Evolutionary conservation across 1,140 invertebrate genomes (phyloP).

Genomic region (Cotesia typhae): DNA sequence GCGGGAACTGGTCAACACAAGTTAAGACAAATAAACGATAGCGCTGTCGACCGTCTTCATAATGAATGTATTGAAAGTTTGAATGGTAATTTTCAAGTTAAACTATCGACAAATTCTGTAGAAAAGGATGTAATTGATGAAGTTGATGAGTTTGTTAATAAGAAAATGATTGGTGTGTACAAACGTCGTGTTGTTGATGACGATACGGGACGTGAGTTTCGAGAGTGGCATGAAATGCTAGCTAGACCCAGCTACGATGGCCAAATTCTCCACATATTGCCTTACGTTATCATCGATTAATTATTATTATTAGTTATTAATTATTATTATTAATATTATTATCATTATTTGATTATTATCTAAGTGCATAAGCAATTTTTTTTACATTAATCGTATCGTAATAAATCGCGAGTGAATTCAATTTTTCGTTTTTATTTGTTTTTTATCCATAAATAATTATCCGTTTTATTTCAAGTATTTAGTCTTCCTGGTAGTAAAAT

Average conservation of each 20-base stretch:
- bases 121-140: background rate
- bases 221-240: slow-evolving; percentile 84
- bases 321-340: slow-evolving; percentile 12
- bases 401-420: too few species aligned
- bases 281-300: slow-evolving; percentile 92
- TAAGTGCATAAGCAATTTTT: too few species aligned
- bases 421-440: too few species aligned
- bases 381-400: too few species aligned
- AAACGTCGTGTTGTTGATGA: slow-evolving; percentile 38
- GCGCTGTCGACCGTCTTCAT: slow-evolving; percentile 54
- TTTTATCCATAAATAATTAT: too few species aligned
- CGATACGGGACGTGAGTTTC: slow-evolving; percentile 69
- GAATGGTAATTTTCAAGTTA: slow-evolving; percentile 62
- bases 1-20: slow-evolving; percentile 43
- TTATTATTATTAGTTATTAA: slow-evolving; percentile 36
- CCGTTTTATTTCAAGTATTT: too few species aligned
- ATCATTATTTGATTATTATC: slow-evolving; percentile 1
- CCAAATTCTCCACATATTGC: slow-evolving; percentile 84
- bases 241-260: slow-evolving; percentile 74
- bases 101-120: slow-evolving; percentile 33
- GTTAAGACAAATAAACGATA: slow-evolving; percentile 41
- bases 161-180: slow-evolving; percentile 10
- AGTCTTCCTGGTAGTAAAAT: too few species aligned
- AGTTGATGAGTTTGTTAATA: slow-evolving; percentile 10
- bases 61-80: slow-evolving; percentile 57